Percentiles rank a stretch among this genome's conserved stretches.
These are phyloP conservation scores for Lutjanus campechanus DNA, from an alignment of 2,797 vertebrate genomes.

Conservation along the genomic window DNA sequence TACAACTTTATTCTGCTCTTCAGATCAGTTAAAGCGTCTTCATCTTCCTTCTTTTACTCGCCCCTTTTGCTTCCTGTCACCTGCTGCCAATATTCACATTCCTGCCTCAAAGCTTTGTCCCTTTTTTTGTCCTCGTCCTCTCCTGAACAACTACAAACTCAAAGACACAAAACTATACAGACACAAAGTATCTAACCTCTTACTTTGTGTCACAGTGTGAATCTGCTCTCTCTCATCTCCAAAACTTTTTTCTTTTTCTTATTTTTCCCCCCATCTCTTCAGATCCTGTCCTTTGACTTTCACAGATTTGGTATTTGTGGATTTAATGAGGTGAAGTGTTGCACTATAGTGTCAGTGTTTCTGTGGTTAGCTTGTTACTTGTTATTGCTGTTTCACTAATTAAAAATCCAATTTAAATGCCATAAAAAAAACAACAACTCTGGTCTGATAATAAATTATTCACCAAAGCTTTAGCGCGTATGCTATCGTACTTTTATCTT, in stretches of 20 bases:
- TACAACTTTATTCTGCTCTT: background rate
- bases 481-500: background rate
- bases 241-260: too few relatives aligned
- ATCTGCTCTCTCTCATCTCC: background rate
- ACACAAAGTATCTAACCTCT: background rate
- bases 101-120: background rate
- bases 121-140: background rate
- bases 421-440: background rate
- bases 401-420: slow-evolving; percentile 28
- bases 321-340: slow-evolving; percentile 58
- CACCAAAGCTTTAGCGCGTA: background rate
- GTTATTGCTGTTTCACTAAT: slow-evolving; percentile 43
- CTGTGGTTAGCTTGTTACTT: slow-evolving; percentile 15
- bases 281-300: slow-evolving; percentile 15
- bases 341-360: slow-evolving; percentile 17
- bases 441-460: slow-evolving; percentile 21
- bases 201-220: background rate
- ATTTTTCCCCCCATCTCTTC: background rate
- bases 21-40: background rate
- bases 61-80: too few relatives aligned
- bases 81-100: background rate
- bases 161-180: background rate
- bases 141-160: background rate
- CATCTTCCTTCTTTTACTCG: too few relatives aligned
- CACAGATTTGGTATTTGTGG: slow-evolving; percentile 39